A percentile compares a stretch with the other conserved stretches of the same genome.
Evolutionary conservation across 2,888 invertebrate genomes (phyloP).

Genomic region (Ennomos quercinarius): DNA sequence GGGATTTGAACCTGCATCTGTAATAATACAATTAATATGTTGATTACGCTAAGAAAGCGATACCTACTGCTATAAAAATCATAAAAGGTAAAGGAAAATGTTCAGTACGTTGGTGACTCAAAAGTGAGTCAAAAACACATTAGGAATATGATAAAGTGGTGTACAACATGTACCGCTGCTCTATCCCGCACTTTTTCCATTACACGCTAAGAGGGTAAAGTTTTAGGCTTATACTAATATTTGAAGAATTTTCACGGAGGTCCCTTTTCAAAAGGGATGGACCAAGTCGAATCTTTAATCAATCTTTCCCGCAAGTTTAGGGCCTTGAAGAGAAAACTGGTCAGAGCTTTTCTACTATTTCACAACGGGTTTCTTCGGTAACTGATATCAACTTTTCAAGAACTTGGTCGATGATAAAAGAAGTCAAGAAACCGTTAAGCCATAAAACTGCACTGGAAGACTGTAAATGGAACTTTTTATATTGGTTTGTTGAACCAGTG

Average conservation of each 20-base stretch:
- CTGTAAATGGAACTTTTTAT: no score
- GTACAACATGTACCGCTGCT: conserved; percentile 14
- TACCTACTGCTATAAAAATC: no score
- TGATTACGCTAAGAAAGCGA: no score
- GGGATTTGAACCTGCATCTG: no score
- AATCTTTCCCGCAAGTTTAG: conserved; percentile 42
- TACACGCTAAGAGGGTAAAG: conserved; percentile 22
- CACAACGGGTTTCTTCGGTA: conserved; percentile 31
- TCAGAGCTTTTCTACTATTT: conserved; percentile 40
- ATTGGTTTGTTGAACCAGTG: no score
- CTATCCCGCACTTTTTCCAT: conserved; percentile 24
- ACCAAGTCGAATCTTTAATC: conserved; percentile 39
- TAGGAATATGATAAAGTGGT: conserved; percentile 16
- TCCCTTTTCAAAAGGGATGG: conserved; percentile 33
- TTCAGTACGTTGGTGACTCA: conserved; percentile 22
- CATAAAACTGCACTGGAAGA: background rate
- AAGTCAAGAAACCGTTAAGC: conserved; percentile 18
- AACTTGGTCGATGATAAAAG: conserved; percentile 25
- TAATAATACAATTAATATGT: no score
- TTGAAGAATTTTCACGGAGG: conserved; percentile 29
- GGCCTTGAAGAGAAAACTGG: conserved; percentile 37
- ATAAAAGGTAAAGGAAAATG: no score
- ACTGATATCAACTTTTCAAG: conserved; percentile 39
- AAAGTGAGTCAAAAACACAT: conserved; percentile 25
- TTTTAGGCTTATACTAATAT: conserved; percentile 27